Conservation (phyloP, 2,113 vertebrate species). For the Oncorhynchus tshawytscha region DNA sequence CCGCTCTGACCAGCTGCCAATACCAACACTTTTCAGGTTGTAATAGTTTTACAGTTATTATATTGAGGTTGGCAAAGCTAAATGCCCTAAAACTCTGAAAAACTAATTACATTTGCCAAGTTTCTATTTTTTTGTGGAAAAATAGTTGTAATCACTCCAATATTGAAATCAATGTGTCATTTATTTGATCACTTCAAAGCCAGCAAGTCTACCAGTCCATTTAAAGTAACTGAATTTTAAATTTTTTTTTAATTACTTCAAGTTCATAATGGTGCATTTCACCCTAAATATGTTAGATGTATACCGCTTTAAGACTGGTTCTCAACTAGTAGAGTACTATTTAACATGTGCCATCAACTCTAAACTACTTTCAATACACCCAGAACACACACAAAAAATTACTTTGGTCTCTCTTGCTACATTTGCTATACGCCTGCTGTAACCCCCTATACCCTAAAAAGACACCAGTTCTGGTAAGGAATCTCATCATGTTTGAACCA, state of each 20-base stretch:
- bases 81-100: constrained; percentile 50
- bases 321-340: not conserved
- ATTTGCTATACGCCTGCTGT: not conserved
- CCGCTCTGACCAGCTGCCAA: constrained; percentile 61
- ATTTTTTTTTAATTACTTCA: constrained; percentile 19
- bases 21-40: constrained; percentile 71
- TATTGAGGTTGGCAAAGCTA: constrained; percentile 65
- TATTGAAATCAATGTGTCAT: constrained; percentile 57
- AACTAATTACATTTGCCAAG: constrained; percentile 66
- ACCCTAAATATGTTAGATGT: not conserved
- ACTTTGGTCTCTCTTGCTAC: not conserved
- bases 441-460: not conserved
- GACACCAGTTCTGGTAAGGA: constrained; percentile 15
- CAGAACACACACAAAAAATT: not conserved
- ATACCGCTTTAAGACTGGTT: not conserved
- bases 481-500: constrained; percentile 43
- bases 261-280: constrained; percentile 22
- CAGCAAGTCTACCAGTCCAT: constrained; percentile 23
- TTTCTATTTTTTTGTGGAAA: constrained; percentile 42
- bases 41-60: constrained; percentile 74
- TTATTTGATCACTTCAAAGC: constrained; percentile 62
- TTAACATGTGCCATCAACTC: not conserved
- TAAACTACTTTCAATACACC: not conserved
- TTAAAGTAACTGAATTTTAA: constrained; percentile 36
- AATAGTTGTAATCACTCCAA: constrained; percentile 51